Base-by-base conservation (phyloP, 2,888 invertebrate species). In the Omphaloscelis lunosa region DNA sequence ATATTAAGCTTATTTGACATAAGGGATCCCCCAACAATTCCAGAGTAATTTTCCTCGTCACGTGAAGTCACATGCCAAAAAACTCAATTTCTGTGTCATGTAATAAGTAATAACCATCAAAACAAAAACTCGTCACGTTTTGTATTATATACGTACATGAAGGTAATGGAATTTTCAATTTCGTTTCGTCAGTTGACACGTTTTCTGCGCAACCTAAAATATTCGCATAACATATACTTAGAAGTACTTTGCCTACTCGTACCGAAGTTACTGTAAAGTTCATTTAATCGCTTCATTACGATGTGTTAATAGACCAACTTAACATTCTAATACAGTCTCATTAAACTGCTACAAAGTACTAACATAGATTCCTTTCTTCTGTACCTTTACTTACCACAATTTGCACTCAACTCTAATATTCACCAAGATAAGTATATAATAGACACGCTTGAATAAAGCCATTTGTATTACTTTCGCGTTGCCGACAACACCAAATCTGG, bases 41-140 rank as follows among this genome's bases (percentile, higher is more conserved):
- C 39, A 63, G 29, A n/a, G 51, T 67, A 71, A 62, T 72, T 65
- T 85, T 67, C 51, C 27, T 51, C 53, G 58, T 63, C 61, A 83
- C 39, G 34, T 77, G 69, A 72, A 63, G 41, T 51, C 71, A 61
- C 71, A 62, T 56, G n/a, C 61, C 17, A 29, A 69, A 83, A 83
- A 67, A 68, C 77, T 70, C 79, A 74, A 67, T 65, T 82, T 83
- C 62, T 71, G 51, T 72, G 34, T 48, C 71, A 86, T 74, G 84
- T 79, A 75, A 84, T 84, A 83, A 83, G 86, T 83, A 83, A 86
- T 84, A 84, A 83, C 86, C 83, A 75, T 84, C 74, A 83, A 84
- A 84, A 83, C 83, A 83, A 83, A 86, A 83, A 86, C 86, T 83
- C 86, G 84, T 84, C 84, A 86, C 84, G 86, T 78, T 83, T 83